Base-by-base conservation (phyloP, 2,797 vertebrate genomes). In the Xyrichtys novacula region DNA sequence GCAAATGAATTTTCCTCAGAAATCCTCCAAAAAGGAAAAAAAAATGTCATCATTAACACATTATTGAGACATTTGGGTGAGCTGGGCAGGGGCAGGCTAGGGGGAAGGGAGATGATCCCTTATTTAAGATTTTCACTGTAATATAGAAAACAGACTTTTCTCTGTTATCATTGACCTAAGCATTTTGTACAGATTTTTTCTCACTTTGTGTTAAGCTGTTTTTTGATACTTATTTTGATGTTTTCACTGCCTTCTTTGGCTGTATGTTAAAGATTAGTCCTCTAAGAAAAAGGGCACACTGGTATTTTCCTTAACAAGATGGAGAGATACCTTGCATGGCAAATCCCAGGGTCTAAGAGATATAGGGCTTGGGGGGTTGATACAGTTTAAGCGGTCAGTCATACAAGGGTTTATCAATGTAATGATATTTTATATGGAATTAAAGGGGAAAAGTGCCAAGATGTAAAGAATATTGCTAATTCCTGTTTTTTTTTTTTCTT, bases 1-100 rank as follows among this genome's bases (percentile, higher is more conserved):
- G 95, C 95, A 96, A 94, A 95, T 97, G 95, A 96, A 95, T 95
- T 96, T 96, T 94, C 94, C 93, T 96, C 95, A 94, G 92, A 95
- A 96, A 95, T 94, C 92, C 92, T 95, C 94, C 94, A 76, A 65
- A 71, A 60, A 70, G 62, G 61, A 89, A 6, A 28, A 32, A 65
- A 65, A 57, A 64, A 62, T 55, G 39, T 56, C 60, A 69, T 92
- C 94, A 93, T 94, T 89, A 94, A 94, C 91, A 90, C 94, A n/a
- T n/a, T n/a, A n/a, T n/a, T n/a, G n/a, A 94, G 95, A 95, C 93
- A 89, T 93, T 92, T 94, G 93, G 71, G 87, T 81, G 80, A 83
- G 83, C 67, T 53, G 83, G 84, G 81, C 62, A 36, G 72, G 65
- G 80, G 81, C 57, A 54, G 76, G 65, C 58, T 54, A 70, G 72